A percentile compares a stretch with the other conserved stretches of the same genome.
Evolutionary conservation across 2,797 vertebrate genomes (phyloP).

Genomic region (Etheostoma perlongum): DNA sequence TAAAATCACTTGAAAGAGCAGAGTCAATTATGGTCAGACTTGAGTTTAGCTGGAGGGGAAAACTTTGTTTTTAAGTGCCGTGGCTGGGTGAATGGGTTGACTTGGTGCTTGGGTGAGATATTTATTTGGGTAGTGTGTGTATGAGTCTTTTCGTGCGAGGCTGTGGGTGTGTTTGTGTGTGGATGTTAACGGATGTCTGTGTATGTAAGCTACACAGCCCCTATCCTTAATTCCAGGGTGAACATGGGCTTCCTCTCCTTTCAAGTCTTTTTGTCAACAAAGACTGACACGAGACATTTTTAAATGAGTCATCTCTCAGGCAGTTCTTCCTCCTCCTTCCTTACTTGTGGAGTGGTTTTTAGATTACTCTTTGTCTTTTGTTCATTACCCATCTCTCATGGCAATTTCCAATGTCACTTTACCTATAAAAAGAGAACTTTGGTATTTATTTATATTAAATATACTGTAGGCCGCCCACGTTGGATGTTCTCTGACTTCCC

Average conservation of each 20-base stretch:
- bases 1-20: slow-evolving; percentile 73
- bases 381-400: not conserved
- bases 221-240: slow-evolving; percentile 68
- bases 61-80: slow-evolving; percentile 71
- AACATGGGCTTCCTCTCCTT: slow-evolving; percentile 73
- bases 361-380: not conserved
- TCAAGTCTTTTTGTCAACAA: slow-evolving; percentile 56
- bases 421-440: slow-evolving; percentile 15
- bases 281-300: slow-evolving; percentile 51
- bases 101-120: slow-evolving; percentile 55
- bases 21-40: slow-evolving; percentile 67
- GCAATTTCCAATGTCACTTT: slow-evolving; percentile 10
- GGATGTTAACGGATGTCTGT: slow-evolving; percentile 69
- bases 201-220: slow-evolving; percentile 70
- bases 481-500: slow-evolving; percentile 49
- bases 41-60: slow-evolving; percentile 66
- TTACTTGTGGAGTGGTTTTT: slow-evolving; percentile 1
- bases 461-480: slow-evolving; percentile 21
- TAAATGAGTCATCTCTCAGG: slow-evolving; percentile 53
- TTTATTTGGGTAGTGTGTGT: slow-evolving; percentile 52
- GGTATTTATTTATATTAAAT: slow-evolving; percentile 46
- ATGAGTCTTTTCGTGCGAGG: slow-evolving; percentile 23
- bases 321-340: slow-evolving; percentile 24
- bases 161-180: slow-evolving; percentile 59
- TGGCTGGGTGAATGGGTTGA: slow-evolving; percentile 66